These are phyloP conservation scores for Fistularia tabacaria DNA, from an alignment of 2,797 vertebrate genomes.

Conservation along the genomic window DNA sequence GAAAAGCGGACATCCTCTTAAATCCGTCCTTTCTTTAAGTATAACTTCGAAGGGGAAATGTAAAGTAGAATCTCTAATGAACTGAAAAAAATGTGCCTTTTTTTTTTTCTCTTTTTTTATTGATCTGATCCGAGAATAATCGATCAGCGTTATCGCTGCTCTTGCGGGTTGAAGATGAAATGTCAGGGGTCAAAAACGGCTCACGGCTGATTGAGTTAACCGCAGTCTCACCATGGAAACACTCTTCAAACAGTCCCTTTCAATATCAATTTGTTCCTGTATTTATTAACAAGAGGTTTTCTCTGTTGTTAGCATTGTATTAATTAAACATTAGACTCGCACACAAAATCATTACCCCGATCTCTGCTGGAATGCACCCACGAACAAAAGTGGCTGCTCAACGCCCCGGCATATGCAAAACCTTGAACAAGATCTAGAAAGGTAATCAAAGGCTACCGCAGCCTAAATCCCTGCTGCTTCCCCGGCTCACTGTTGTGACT, in stretches of 20 bases:
- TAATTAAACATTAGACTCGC: too few species aligned
- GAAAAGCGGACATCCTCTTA: too few species aligned
- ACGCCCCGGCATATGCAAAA: conserved; percentile 34
- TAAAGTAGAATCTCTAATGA: too few species aligned
- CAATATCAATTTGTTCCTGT: neutral
- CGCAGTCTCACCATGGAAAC: conserved; percentile 33
- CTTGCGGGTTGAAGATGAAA: conserved; percentile 33
- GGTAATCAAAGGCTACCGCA: conserved; percentile 40
- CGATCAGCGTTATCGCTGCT: conserved; percentile 31
- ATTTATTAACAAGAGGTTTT: neutral
- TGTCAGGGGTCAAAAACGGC: conserved; percentile 65
- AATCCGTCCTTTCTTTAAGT: too few species aligned
- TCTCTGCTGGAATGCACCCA: too few species aligned
- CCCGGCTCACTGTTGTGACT: conserved; percentile 23
- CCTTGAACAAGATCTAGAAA: conserved; percentile 36
- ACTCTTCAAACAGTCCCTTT: neutral
- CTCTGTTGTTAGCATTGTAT: neutral
- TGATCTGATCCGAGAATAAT: conserved; percentile 11
- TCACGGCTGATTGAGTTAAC: conserved; percentile 47
- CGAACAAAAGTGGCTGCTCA: too few species aligned
- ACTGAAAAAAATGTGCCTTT: too few species aligned
- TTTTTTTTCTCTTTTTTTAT: too few species aligned
- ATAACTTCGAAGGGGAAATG: too few species aligned
- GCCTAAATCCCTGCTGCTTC: conserved; percentile 51
- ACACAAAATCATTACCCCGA: too few species aligned